Evolutionary conservation across 53 echinoderm and acorn worm genomes (phyloP).

Genomic region (Apostichopus leukothele): DNA sequence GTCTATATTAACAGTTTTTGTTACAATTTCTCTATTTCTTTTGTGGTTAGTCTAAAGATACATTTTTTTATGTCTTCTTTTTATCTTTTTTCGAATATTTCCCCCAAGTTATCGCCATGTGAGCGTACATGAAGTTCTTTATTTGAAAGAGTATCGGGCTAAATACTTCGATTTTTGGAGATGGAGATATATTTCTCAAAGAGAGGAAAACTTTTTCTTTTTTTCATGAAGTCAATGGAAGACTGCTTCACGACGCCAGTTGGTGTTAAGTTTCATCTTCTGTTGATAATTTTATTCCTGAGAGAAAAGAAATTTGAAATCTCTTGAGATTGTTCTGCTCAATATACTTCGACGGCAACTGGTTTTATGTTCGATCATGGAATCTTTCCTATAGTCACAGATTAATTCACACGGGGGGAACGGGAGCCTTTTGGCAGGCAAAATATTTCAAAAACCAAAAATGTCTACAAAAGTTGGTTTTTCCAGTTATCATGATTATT

Average conservation of each 20-base stretch:
- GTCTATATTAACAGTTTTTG: too few species aligned
- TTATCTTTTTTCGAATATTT: too few species aligned
- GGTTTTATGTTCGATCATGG: neutral
- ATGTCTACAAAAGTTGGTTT: too few species aligned
- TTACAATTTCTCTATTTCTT: too few species aligned
- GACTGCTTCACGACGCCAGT: neutral
- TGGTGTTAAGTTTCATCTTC: neutral
- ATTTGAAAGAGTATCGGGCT: neutral
- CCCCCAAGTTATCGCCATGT: neutral
- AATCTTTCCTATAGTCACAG: neutral
- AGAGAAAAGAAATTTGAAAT: neutral
- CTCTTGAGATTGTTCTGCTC: slow-evolving; percentile 11
- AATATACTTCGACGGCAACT: slow-evolving; percentile 1
- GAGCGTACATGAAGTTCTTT: neutral
- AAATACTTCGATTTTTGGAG: neutral
- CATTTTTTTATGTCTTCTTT: too few species aligned
- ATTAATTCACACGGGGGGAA: neutral
- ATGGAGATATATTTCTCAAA: neutral
- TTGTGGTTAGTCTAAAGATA: too few species aligned
- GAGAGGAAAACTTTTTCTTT: neutral
- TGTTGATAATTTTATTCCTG: slow-evolving; percentile 14
- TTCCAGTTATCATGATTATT: too few species aligned
- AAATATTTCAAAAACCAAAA: too few species aligned
- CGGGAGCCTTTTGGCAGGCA: neutral
- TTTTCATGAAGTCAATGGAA: slow-evolving; percentile 1